Percentiles rank a stretch among this genome's conserved stretches.
Evolutionary conservation across 2,113 vertebrate genomes (phyloP).

Genomic region (Ciconia maguari): DNA sequence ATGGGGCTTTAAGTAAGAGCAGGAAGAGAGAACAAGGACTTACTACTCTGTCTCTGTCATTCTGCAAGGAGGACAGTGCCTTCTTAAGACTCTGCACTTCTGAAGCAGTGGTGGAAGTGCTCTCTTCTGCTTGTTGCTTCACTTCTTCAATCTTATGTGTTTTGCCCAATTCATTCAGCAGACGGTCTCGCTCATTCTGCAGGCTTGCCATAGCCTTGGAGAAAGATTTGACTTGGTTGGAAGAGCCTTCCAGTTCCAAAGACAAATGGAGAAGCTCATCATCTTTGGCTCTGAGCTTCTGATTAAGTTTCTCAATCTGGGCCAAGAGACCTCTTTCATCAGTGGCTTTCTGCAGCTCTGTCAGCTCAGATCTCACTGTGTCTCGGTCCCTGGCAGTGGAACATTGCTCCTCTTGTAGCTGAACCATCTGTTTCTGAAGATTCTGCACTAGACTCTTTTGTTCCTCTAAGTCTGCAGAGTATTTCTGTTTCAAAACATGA

Average conservation of each 20-base stretch:
- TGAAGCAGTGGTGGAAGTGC: background rate
- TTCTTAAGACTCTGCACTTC: conserved; percentile 91
- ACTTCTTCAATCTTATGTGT: conserved; percentile 54
- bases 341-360: conserved; percentile 13
- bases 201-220: conserved; percentile 76
- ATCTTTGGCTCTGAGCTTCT: conserved; percentile 68
- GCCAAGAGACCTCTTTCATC: conserved; percentile 35
- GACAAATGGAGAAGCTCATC: conserved; percentile 67
- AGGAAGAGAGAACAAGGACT: conserved; percentile 42
- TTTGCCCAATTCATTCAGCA: conserved; percentile 63
- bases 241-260: conserved; percentile 75
- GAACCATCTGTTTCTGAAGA: conserved; percentile 48
- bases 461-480: conserved; percentile 49
- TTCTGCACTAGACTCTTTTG: conserved; percentile 14
- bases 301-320: conserved; percentile 58
- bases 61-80: conserved; percentile 88
- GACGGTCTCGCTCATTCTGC: conserved; percentile 71
- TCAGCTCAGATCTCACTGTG: background rate
- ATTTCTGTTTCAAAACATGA: conserved; percentile 57
- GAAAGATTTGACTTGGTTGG: conserved; percentile 70
- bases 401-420: conserved; percentile 41
- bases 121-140: conserved; percentile 45
- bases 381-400: conserved; percentile 38
- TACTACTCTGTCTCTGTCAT: conserved; percentile 91
- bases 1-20: background rate